Base-by-base conservation (phyloP, 2,113 vertebrate species). In the Dolichallabes microphthalmus region DNA sequence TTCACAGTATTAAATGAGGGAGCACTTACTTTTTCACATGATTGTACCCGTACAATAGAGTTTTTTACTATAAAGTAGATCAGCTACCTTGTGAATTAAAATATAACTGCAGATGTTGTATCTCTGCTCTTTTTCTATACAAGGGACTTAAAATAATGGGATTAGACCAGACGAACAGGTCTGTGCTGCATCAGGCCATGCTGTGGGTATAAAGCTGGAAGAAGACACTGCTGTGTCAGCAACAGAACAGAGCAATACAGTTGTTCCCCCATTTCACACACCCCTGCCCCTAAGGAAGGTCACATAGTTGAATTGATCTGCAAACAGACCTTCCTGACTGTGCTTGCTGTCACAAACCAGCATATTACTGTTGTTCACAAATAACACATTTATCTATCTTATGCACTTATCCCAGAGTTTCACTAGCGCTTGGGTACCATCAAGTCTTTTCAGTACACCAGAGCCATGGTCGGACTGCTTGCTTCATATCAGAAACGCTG, bases 211-310 rank as follows among this genome's bases (percentile, higher is more conserved):
- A 92, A 92, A 90, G 93, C 93, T 91, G 90, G 86, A 88, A 94
- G 93, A 93, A 94, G 92, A 93, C 92, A 92, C 90, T 93, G 93
- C 93, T 52, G 75, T 87, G 92, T 95, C 93, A 94, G 94, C 94
- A 92, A 87, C 88, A 92, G 88, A 85, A 89, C 86, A 91, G 90
- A 89, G 93, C 92, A 93, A 91, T 92, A 90, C 86, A 2, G 87
- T 89, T 89, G 85, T 90, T 89, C 91, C 88, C 87, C 89, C 84
- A 17, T 93, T 92, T 91, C 88, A 92, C 89, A 91, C 91, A 90
- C 75, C 92, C 90, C 89, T 88, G 87, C 88, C 91, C 87, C 66
- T 58, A 66, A 27, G 69, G 79, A 86, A 87, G 89, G 91, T 92
- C 92, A 94, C 88, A 87, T 91, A 91, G 88, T 90, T 80, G 80